Evolutionary conservation across 92 coral and sea anemone species (phyloP), one percentile per base, ranked within the genome.

Genomic region (Actinernus sp.): DNA sequence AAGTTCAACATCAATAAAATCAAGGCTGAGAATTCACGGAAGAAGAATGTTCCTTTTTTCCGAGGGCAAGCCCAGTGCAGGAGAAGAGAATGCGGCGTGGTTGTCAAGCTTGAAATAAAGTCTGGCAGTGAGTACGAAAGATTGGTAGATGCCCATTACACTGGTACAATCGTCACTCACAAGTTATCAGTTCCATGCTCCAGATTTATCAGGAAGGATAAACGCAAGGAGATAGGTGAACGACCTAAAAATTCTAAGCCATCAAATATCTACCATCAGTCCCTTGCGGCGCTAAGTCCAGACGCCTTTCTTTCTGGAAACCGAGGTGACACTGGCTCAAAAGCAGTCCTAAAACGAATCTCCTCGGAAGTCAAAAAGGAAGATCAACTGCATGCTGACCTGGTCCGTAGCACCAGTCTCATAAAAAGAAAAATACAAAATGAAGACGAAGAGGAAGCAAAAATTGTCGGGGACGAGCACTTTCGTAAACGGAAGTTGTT

Each of bases 301-400:
- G 3, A 26, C 55, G 79, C 41, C 0, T 71, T 56, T 41, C 36
- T 48, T 1, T 71, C 78, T 0, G 79, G 80, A 20, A 73, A 73
- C 40, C 36, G 73, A 9, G 80, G 47, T 33, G 22, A 5, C 13
- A 48, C 58, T 18, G 70, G 68, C 3, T 41, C 65, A 1, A 24
- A 43, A 7, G 46, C 17, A 0, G 80, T 61, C 5, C 48, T 73
- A 3, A 46, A 73, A 4, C 31, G 25, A 6, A 73, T 73, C 19
- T 40, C 54, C 12, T 31, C 71, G 3, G 72, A 73, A 22, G 20
- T 27, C 0, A 48, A 27, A 6, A 58, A 58, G 46, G 23, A 16
- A 4, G 45, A 47, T 6, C 19, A 53, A 14, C 55, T 61, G 17
- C 52, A 46, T 9, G 43, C 14, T 26, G 50, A 61, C 43, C 39